A percentile compares a stretch with the other conserved stretches of the same genome.
Conservation (phyloP, 1,140 invertebrate genomes). For the Drosophila ohnishii region DNA sequence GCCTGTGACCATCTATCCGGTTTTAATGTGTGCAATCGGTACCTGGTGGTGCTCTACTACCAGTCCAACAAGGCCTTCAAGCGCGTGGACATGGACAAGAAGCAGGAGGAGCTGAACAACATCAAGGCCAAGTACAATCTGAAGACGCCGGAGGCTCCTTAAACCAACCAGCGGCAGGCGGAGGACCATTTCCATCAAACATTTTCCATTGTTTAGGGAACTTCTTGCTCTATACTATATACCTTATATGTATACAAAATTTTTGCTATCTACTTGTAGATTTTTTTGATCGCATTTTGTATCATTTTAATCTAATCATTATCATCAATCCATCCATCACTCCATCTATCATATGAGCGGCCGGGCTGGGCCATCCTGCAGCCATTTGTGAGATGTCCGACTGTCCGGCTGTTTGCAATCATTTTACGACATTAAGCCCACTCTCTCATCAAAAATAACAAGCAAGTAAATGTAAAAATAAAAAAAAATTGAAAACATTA, state of each 20-base stretch:
- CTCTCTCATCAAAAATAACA: slow-evolving; percentile 77
- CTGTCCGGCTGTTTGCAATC: slow-evolving; percentile 40
- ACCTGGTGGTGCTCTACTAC: slow-evolving; percentile 99
- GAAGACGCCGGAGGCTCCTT: slow-evolving; percentile 79
- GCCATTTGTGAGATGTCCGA: slow-evolving; percentile 7
- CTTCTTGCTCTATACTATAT: slow-evolving; percentile 25
- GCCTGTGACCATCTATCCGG: slow-evolving; percentile 99
- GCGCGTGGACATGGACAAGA: slow-evolving; percentile 97
- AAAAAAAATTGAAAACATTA: slow-evolving; percentile 70
- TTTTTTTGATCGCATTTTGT: slow-evolving; percentile 58
- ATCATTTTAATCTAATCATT: slow-evolving; percentile 60
- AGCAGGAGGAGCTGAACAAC: slow-evolving; percentile 98
- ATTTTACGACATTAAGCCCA: slow-evolving; percentile 52
- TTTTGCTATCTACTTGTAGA: slow-evolving; percentile 71
- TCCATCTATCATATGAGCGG: slow-evolving; percentile 46
- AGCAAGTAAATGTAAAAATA: slow-evolving; percentile 77
- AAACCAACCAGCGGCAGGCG: slow-evolving; percentile 27
- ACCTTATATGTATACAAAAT: slow-evolving; percentile 39
- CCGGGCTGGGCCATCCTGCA: not conserved
- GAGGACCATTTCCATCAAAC: slow-evolving; percentile 26
- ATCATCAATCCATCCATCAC: slow-evolving; percentile 54
- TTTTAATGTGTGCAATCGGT: slow-evolving; percentile 99
- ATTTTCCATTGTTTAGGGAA: slow-evolving; percentile 49
- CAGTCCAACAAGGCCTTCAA: slow-evolving; percentile 97
- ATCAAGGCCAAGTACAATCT: slow-evolving; percentile 97